These are phyloP conservation scores for Leptinotarsa haldemani DNA, from an alignment of 2,888 invertebrate species.

Conservation along the genomic window DNA sequence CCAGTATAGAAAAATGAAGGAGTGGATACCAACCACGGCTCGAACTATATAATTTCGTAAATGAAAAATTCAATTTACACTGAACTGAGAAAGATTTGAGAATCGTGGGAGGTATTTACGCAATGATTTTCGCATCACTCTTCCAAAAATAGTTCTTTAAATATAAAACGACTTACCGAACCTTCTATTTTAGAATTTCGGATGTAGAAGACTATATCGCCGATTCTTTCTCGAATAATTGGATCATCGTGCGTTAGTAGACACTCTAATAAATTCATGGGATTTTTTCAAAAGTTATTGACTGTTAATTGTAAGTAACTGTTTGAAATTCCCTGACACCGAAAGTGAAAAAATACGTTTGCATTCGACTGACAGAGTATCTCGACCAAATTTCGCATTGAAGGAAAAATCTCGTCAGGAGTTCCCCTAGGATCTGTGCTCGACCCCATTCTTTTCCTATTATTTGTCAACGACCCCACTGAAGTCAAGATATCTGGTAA, in stretches of 20 bases:
- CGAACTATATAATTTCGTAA: neutral
- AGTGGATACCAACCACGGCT: no score
- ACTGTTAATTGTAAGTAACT: no score
- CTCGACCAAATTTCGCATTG: no score
- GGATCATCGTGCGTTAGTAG: slow-evolving; percentile 4
- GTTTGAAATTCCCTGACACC: no score
- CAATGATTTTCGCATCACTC: slow-evolving; percentile 40
- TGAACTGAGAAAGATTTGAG: slow-evolving; percentile 10
- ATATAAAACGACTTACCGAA: slow-evolving; percentile 39
- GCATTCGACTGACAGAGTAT: no score
- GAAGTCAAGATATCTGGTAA: no score
- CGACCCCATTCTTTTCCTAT: no score
- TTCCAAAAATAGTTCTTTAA: slow-evolving; percentile 42
- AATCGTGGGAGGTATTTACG: slow-evolving; percentile 42
- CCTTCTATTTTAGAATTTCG: slow-evolving; percentile 42
- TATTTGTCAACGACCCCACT: no score
- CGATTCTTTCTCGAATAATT: slow-evolving; percentile 17
- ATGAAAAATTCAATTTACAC: neutral
- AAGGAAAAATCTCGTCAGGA: no score
- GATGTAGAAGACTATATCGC: slow-evolving; percentile 21
- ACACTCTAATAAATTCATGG: slow-evolving; percentile 2
- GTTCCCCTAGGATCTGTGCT: no score
- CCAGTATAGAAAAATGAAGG: no score
- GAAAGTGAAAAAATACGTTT: no score
- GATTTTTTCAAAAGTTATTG: neutral